Evolutionary conservation across 2,888 invertebrate genomes (phyloP).

Genomic region (Lottia gigantea): DNA sequence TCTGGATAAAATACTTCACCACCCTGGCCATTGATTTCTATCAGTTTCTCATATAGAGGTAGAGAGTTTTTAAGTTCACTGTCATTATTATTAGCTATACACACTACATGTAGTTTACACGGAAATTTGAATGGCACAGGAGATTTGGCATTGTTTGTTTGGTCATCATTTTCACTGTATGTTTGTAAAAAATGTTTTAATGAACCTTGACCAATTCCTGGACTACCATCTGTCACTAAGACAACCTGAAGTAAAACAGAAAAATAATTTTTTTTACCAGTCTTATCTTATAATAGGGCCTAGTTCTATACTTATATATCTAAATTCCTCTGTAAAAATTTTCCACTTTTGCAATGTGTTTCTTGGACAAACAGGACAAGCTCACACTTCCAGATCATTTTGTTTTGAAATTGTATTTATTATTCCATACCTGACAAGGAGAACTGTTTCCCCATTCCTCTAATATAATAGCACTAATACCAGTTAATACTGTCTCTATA

Average conservation of each 20-base stretch:
- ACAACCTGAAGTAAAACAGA: slow-evolving; percentile 71
- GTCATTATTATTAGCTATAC: slow-evolving; percentile 66
- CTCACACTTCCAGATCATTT: neutral
- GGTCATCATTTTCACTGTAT: slow-evolving; percentile 37
- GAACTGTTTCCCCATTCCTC: slow-evolving; percentile 89
- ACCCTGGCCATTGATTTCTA: slow-evolving; percentile 77
- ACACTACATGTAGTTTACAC: slow-evolving; percentile 77
- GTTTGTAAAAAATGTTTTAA: slow-evolving; percentile 72
- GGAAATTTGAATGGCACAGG: slow-evolving; percentile 85
- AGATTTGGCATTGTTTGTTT: slow-evolving; percentile 68
- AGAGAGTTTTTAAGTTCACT: slow-evolving; percentile 71
- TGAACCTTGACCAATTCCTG: slow-evolving; percentile 77
- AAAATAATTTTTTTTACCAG: too few relatives aligned
- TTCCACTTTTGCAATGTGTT: too few relatives aligned
- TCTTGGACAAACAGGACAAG: too few relatives aligned
- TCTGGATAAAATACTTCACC: slow-evolving; percentile 69
- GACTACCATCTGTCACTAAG: slow-evolving; percentile 81
- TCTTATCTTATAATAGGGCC: too few relatives aligned
- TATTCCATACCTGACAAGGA: slow-evolving; percentile 13
- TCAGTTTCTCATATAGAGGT: slow-evolving; percentile 82
- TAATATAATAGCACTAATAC: slow-evolving; percentile 82
- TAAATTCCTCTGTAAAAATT: too few relatives aligned
- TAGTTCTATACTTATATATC: too few relatives aligned
- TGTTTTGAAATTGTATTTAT: neutral
- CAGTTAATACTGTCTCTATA: slow-evolving; percentile 82